Base-by-base conservation (phyloP, 2,888 invertebrate genomes). In the Synergus umbraculus region DNA sequence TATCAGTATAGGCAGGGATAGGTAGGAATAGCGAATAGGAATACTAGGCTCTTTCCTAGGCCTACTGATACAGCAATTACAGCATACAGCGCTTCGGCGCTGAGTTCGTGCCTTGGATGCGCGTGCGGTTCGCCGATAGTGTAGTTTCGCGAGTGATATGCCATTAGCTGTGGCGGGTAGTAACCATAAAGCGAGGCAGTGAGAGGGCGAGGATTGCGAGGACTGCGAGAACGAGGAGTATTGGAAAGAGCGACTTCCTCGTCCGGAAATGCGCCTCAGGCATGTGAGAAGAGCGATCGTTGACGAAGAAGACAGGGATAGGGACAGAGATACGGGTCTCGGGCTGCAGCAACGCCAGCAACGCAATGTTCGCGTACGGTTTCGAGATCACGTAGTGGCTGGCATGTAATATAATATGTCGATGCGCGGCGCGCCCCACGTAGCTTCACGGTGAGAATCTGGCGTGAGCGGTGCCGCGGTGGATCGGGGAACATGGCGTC, bases 361-460 rank as follows among this genome's bases (percentile, higher is more conserved):
- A 91, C 92, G 93, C 92, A 92, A 93, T 93, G 93, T 93, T 92
- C 93, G 93, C 93, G 93, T 93, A 93, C 93, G 93, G 93, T 93
- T 93, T 92, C 93, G 93, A 93, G 92, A 93, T 93, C 90, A 94
- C 92, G 88, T 91, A 91, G 90, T 88, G 89, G 88, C 83, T 84
- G 90, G 87, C 89, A 88, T 93, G 93, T 93, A 93, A 93, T 94
- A 82, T 82, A 83, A 83, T 79, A 84, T 86, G 87, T 87, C 86
- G 86, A 87, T 86, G 87, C 85, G 87, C 89, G 90, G 90, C 88
- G 89, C 90, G 90, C 90, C 90, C 90, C 91, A 92, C 91, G 92
- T 92, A 91, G 92, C 92, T 93, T 93, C 93, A 93, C 93, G 93
- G 94, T 94, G 94, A 94, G 93, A 93, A 93, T 94, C 93, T 93